Conservation (phyloP, 2,888 invertebrate species). For the Dysmachus trigonus region DNA sequence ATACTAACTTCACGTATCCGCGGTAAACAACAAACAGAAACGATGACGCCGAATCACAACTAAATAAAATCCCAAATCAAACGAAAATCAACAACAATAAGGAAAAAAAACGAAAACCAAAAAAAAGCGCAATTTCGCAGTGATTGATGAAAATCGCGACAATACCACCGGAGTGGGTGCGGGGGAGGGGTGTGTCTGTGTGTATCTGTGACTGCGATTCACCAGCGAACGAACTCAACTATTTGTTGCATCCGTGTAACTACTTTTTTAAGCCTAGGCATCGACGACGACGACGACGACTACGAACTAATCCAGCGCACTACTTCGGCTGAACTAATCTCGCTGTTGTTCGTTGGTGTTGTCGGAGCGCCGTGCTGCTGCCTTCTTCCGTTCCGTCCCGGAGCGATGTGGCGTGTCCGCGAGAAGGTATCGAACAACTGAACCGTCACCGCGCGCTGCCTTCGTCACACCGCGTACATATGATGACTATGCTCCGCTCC, state of each 20-base stretch:
- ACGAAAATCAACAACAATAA: not conserved
- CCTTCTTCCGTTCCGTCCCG: not conserved
- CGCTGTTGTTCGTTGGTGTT: not conserved
- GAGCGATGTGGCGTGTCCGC: not conserved
- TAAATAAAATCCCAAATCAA: not conserved
- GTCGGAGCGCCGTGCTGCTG: not conserved
- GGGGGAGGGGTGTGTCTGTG: not conserved
- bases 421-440: constrained; percentile 7
- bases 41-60: not conserved
- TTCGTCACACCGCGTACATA: not conserved
- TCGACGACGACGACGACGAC: too few species aligned
- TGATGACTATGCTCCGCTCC: not conserved
- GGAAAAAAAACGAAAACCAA: not conserved
- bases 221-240: not conserved
- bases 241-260: constrained; percentile 15
- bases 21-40: not conserved
- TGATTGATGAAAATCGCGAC: not conserved
- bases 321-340: constrained; percentile 26
- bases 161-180: not conserved
- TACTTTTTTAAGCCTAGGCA: not conserved
- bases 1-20: not conserved
- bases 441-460: not conserved
- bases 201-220: too few species aligned
- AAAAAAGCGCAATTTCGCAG: not conserved
- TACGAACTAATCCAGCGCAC: constrained; percentile 28